Evolutionary conservation across 2,888 invertebrate species (phyloP), one percentile per base, ranked within the genome.

Genomic region (Aplocera efformata): DNA sequence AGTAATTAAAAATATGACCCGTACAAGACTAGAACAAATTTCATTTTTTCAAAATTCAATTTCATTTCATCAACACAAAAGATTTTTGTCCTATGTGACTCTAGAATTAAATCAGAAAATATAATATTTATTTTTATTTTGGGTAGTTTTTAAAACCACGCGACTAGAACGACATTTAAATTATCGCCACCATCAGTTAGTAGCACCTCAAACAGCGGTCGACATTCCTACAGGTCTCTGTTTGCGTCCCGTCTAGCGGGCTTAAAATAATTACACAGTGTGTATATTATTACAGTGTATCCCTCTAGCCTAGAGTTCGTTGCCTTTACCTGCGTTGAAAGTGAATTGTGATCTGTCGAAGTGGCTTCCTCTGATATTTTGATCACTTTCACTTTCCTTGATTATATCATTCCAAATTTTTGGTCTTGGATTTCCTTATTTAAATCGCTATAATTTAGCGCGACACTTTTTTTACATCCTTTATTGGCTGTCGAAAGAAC

Each of bases 201-300:
- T 38, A 41, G 20, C 21, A 65, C 57, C 56, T 66, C 62, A 65
- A 66, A 67, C 65, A 72, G 67, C 58, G 58, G 70, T 63, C 66
- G 57, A 70, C 81, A 83, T 84, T 81, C 83, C 80, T 65, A 52
- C 48, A 59, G 56, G 71, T 62, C 61, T 65, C 67, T 81, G 78
- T 81, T 77, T 75, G 70, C 72, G 72, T 70, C 59, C 67, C 68
- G 70, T 75, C 76, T 76, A 77, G 73, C 64, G 65, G 58, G 76
- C 84, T 83, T 79, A 81, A 82, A 84, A 84, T 88, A 84, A 85
- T 84, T 82, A 83, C 76, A 81, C 81, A 84, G n/a, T n/a, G n/a
- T n/a, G n/a, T n/a, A n/a, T n/a, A n/a, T n/a, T n/a, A n/a, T n/a
- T n/a, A n/a, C n/a, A 85, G 85, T 86, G 84, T 67, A 66, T 69